A percentile compares a stretch with the other conserved stretches of the same genome.
phyloP scores from a whole-genome alignment of 2,797 vertebrate species.

The Eleutherodactylus coqui region DNA sequence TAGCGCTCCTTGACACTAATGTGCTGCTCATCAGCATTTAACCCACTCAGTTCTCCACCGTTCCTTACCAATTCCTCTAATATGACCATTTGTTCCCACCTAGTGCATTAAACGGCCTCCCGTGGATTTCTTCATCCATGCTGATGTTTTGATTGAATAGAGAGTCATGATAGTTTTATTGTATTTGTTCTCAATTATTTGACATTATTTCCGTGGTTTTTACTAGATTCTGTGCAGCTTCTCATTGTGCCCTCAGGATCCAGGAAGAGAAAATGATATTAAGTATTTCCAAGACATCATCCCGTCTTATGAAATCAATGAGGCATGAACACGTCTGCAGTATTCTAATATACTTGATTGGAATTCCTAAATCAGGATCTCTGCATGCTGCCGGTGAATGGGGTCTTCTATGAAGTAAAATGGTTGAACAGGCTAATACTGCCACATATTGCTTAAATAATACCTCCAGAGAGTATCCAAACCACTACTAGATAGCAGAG shows the following conservation, averaged over 20 bases:
- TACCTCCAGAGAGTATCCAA: too few species aligned
- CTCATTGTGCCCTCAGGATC: too few species aligned
- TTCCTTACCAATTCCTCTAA: not conserved
- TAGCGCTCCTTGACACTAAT: slow-evolving; percentile 14
- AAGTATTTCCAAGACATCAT: too few species aligned
- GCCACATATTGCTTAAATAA: not conserved
- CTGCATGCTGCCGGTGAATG: too few species aligned
- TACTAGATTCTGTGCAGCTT: not conserved
- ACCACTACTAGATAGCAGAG: too few species aligned
- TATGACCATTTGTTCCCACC: not conserved
- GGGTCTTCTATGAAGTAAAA: too few species aligned
- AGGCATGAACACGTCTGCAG: too few species aligned
- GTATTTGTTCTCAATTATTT: slow-evolving; percentile 1
- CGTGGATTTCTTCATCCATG: not conserved
- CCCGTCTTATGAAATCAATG: too few species aligned
- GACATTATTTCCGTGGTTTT: not conserved
- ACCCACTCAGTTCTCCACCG: not conserved
- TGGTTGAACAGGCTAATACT: too few species aligned
- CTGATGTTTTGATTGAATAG: not conserved
- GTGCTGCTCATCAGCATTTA: not conserved
- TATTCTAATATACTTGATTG: too few species aligned
- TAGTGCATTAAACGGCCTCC: not conserved
- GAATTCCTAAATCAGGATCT: too few species aligned
- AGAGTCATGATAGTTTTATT: not conserved
- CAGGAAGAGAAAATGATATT: too few species aligned